phyloP scores from a whole-genome alignment of 2,113 vertebrate genomes.

The Sapayoa aenigma region DNA sequence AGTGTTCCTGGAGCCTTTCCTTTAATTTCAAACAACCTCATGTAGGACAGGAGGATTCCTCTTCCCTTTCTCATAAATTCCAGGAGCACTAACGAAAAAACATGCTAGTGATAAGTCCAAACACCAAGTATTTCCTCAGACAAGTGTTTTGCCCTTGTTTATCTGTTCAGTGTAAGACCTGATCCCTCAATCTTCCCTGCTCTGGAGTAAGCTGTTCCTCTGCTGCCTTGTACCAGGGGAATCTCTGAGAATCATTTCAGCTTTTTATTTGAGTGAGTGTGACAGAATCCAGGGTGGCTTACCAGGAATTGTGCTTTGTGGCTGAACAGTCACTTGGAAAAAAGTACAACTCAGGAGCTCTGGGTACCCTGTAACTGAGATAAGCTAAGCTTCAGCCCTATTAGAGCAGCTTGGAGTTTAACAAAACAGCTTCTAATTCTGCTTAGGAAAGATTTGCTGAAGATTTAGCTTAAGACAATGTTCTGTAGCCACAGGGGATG shows the following conservation, averaged over 20 bases:
- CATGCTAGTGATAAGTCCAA: not conserved
- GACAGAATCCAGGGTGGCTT: not conserved
- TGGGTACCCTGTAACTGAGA: not conserved
- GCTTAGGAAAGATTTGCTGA: slow-evolving; percentile 16
- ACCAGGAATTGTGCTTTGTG: not conserved
- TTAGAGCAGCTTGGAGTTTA: not conserved
- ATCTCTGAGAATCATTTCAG: not conserved
- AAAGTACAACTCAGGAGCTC: not conserved
- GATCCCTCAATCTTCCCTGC: not conserved
- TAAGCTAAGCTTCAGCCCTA: not conserved
- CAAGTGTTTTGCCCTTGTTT: not conserved
- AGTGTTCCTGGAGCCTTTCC: not conserved
- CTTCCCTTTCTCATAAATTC: not conserved
- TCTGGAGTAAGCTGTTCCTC: not conserved
- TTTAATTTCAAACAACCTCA: not conserved
- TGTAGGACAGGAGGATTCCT: not conserved
- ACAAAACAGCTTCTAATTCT: slow-evolving; percentile 6
- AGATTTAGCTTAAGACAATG: slow-evolving; percentile 33
- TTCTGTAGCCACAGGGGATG: not conserved
- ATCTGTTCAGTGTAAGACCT: not conserved
- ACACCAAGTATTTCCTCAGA: not conserved
- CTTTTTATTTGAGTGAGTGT: not conserved
- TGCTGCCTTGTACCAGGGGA: not conserved
- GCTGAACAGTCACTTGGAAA: not conserved
- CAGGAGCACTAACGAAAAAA: not conserved